phyloP scores from a whole-genome alignment of 2,888 invertebrate species.

The Tetheella fluctuosa region DNA sequence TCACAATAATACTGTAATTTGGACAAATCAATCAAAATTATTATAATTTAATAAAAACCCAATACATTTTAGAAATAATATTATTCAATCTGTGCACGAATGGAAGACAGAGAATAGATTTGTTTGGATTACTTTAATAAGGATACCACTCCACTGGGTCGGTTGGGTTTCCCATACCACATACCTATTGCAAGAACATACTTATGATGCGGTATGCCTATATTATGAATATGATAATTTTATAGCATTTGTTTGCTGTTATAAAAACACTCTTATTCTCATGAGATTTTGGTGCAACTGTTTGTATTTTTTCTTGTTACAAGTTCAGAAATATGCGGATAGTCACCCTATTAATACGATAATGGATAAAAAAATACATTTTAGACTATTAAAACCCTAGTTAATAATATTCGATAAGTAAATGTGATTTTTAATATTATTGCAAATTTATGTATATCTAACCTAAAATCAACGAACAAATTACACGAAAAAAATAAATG shows the following conservation, averaged over 20 bases:
- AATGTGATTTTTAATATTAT: constrained; percentile 9
- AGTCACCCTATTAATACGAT: too few species aligned
- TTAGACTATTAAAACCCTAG: background rate
- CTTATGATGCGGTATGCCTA: too few species aligned
- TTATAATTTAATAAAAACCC: constrained; percentile 12
- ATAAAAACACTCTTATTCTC: too few species aligned
- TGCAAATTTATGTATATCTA: constrained; percentile 3
- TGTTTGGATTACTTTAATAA: background rate
- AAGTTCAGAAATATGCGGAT: too few species aligned
- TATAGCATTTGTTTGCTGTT: too few species aligned
- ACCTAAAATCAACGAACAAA: constrained; percentile 15
- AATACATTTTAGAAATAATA: constrained; percentile 12
- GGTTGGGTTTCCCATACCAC: background rate
- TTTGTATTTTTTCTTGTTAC: too few species aligned
- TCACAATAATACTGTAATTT: constrained; percentile 57
- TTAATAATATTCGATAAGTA: background rate
- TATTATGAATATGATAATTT: too few species aligned
- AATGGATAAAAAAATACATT: too few species aligned
- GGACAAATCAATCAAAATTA: constrained; percentile 24
- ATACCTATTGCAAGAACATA: too few species aligned
- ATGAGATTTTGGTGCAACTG: too few species aligned
- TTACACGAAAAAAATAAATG: constrained; percentile 14
- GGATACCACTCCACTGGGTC: background rate
- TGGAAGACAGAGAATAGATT: background rate
- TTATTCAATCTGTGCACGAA: background rate